Evolutionary conservation across 2,113 vertebrate genomes (phyloP).

Genomic region (Tupaia chinensis): DNA sequence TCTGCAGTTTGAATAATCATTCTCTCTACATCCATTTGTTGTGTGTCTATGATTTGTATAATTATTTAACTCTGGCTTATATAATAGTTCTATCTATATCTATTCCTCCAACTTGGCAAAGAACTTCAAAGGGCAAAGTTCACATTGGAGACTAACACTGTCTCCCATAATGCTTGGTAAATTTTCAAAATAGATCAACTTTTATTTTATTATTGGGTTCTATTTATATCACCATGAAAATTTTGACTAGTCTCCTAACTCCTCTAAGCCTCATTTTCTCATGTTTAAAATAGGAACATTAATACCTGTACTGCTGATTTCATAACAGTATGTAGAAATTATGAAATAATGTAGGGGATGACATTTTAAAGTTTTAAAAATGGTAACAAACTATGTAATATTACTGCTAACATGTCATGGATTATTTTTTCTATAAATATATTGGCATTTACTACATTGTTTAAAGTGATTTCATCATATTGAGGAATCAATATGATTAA

Average conservation of each 20-base stretch:
- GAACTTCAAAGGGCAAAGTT: background rate
- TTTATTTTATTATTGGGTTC: background rate
- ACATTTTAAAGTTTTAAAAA: slow-evolving; percentile 7
- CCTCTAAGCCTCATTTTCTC: slow-evolving; percentile 21
- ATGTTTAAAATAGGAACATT: slow-evolving; percentile 34
- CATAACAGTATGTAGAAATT: background rate
- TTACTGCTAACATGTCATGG: background rate
- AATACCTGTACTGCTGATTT: background rate
- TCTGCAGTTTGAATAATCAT: background rate
- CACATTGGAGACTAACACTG: background rate
- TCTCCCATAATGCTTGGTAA: background rate
- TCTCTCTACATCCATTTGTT: background rate
- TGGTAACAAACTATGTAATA: background rate
- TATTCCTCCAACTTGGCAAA: background rate
- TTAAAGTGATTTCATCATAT: slow-evolving; percentile 28
- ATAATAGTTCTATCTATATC: background rate
- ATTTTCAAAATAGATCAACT: slow-evolving; percentile 20
- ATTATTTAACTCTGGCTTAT: background rate
- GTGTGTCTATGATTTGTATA: background rate
- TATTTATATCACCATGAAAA: background rate
- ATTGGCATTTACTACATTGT: background rate
- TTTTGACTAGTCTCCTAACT: background rate
- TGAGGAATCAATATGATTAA: background rate
- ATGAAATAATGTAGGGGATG: background rate
- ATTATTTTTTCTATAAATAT: slow-evolving; percentile 36